A percentile compares a stretch with the other conserved stretches of the same genome.
These are phyloP conservation scores for Podarcis muralis DNA, from an alignment of 2,113 vertebrate species.

Conservation along the genomic window DNA sequence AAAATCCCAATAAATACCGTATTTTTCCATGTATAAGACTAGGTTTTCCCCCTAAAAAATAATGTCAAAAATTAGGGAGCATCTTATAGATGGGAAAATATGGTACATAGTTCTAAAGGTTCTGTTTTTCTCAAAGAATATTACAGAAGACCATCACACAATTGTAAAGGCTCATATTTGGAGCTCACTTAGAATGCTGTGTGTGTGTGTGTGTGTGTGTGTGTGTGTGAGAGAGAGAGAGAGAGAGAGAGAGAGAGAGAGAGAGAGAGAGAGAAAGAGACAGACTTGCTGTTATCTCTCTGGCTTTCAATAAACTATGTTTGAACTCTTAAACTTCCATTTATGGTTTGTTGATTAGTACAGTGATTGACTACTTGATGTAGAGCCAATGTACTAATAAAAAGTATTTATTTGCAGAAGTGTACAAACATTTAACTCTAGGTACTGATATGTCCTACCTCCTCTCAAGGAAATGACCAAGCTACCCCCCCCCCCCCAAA, in stretches of 20 bases:
- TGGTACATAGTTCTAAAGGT: background rate
- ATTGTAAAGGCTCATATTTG: background rate
- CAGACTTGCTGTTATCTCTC: background rate
- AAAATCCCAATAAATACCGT: background rate
- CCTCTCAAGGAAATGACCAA: background rate
- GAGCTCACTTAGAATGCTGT: background rate
- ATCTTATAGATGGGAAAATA: no score
- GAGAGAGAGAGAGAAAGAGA: background rate
- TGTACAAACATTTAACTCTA: background rate
- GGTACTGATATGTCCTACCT: background rate
- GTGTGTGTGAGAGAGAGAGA: background rate
- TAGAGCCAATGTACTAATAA: background rate
- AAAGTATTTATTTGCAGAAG: background rate
- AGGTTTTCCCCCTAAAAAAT: no score
- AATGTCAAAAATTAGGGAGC: no score
- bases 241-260: background rate
- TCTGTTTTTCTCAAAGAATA: background rate
- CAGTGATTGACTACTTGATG: background rate
- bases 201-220: no score
- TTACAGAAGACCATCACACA: background rate
- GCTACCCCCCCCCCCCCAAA: background rate
- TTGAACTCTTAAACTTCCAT: no score
- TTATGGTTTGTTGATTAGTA: background rate
- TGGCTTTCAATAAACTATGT: background rate
- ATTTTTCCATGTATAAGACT: no score